A percentile compares a stretch with the other conserved stretches of the same genome.
These are phyloP conservation scores for Flabesymbios commensalis DNA, from an alignment of 2,888 invertebrate species.

Conservation along the genomic window DNA sequence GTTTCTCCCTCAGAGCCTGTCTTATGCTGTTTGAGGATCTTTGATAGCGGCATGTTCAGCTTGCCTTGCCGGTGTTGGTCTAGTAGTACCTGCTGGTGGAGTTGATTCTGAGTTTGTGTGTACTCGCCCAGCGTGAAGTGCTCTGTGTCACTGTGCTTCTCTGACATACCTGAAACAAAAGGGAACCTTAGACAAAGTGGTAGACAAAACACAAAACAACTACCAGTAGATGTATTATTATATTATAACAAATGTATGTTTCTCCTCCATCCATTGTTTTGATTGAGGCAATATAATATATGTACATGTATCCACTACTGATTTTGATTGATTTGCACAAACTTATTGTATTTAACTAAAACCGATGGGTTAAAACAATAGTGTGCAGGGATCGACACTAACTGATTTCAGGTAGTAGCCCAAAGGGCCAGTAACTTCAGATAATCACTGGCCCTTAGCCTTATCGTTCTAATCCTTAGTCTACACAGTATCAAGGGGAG, in stretches of 20 bases:
- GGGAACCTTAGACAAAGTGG: neutral
- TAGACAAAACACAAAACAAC: neutral
- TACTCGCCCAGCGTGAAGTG: conserved; percentile 86
- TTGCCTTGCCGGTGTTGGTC: conserved; percentile 70
- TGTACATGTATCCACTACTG: too few relatives aligned
- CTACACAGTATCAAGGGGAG: too few relatives aligned
- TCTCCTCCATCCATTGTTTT: too few relatives aligned
- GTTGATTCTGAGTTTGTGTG: conserved; percentile 82
- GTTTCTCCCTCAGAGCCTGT: conserved; percentile 1
- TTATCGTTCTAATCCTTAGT: too few relatives aligned
- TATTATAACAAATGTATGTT: neutral
- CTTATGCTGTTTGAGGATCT: neutral
- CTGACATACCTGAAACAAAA: conserved; percentile 74
- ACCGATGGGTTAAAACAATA: too few relatives aligned
- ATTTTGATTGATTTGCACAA: too few relatives aligned
- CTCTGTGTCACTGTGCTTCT: conserved; percentile 70
- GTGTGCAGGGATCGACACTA: too few relatives aligned
- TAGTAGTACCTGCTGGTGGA: conserved; percentile 80
- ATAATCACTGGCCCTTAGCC: too few relatives aligned
- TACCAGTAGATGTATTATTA: neutral
- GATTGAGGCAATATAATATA: too few relatives aligned
- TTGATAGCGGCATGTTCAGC: conserved; percentile 42
- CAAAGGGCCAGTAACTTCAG: too few relatives aligned
- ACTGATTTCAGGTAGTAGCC: too few relatives aligned
- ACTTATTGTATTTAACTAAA: too few relatives aligned